Evolutionary conservation across 2,113 vertebrate genomes (phyloP).

Genomic region (Apodemus speciosus): DNA sequence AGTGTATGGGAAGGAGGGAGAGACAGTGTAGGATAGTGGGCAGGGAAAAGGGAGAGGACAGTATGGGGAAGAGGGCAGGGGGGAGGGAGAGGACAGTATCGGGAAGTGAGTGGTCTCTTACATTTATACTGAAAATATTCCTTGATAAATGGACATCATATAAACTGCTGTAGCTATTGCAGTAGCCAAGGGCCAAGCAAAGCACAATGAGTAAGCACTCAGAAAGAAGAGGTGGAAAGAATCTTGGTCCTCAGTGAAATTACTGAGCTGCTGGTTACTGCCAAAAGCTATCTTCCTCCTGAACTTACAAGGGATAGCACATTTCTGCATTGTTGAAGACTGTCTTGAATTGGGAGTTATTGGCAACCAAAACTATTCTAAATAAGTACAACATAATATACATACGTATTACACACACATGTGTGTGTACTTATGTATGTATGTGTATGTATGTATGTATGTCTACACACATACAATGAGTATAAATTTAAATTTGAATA

Average conservation of each 20-base stretch:
- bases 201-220: background rate
- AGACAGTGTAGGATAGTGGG: too few species aligned
- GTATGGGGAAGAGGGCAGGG: background rate
- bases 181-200: background rate
- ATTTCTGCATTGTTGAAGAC: background rate
- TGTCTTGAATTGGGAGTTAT: slow-evolving; percentile 9
- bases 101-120: background rate
- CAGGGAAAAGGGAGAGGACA: too few species aligned
- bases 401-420: background rate
- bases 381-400: background rate
- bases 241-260: background rate
- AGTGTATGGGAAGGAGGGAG: too few species aligned
- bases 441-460: too few species aligned
- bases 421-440: too few species aligned
- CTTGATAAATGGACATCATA: too few species aligned
- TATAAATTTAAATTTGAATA: slow-evolving; percentile 41
- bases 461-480: background rate
- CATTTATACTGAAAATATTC: background rate
- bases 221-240: background rate
- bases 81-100: background rate
- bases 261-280: background rate
- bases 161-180: background rate
- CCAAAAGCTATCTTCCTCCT: background rate
- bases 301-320: background rate
- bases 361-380: slow-evolving; percentile 3